phyloP scores from a whole-genome alignment of 1,140 invertebrate species.

The Reticulitermes speratus region DNA sequence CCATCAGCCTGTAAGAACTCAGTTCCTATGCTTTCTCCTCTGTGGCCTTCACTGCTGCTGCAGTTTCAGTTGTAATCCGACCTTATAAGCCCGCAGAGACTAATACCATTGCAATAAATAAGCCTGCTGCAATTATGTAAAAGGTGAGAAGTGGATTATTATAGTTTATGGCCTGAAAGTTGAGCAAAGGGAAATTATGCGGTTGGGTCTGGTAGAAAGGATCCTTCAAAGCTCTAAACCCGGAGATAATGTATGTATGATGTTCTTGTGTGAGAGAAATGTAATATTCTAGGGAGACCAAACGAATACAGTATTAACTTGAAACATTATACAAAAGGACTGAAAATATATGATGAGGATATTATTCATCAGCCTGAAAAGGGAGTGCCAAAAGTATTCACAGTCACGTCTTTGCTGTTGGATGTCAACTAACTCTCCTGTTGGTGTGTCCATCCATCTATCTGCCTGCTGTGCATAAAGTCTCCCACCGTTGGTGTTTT shows the following conservation, averaged over 20 bases:
- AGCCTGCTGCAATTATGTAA: constrained; percentile 9
- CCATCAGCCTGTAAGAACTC: not conserved
- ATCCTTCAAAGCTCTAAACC: not conserved
- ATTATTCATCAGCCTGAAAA: not conserved
- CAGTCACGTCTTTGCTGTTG: not conserved
- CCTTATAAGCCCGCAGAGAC: not conserved
- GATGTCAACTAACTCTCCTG: not conserved
- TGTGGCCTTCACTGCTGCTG: not conserved
- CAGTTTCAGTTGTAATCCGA: not conserved
- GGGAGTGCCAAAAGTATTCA: not conserved
- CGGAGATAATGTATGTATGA: not conserved
- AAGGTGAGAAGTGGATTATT: constrained; percentile 13
- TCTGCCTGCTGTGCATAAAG: not conserved
- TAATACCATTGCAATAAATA: not conserved
- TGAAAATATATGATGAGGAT: not conserved
- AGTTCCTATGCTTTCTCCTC: not conserved
- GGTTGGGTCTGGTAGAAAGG: not conserved
- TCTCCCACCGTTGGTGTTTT: not conserved
- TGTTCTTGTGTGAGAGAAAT: not conserved
- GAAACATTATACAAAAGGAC: not conserved
- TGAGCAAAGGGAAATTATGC: not conserved
- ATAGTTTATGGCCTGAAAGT: constrained; percentile 7
- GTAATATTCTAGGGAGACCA: not conserved
- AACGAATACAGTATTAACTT: not conserved
- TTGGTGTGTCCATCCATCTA: not conserved